Conservation (phyloP, 2,113 vertebrate species). For the Otocyon megalotis region DNA sequence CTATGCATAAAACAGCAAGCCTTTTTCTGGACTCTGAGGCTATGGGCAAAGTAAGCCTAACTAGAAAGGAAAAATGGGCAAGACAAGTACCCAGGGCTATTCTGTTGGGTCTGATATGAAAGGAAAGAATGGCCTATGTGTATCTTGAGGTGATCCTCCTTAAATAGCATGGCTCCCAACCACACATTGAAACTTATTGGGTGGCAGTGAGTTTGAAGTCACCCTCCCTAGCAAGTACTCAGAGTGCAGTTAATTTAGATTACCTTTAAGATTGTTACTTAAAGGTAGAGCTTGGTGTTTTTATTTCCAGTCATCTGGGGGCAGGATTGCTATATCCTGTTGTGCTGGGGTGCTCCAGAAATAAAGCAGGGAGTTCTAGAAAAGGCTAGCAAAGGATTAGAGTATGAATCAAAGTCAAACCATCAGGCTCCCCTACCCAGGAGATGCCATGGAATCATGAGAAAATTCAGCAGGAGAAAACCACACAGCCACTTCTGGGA, state of each 20-base stretch:
- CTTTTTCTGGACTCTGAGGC: neutral
- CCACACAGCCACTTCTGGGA: neutral
- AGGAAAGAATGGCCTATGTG: neutral
- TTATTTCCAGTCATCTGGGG: neutral
- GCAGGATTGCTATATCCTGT: neutral
- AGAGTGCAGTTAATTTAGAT: constrained; percentile 30
- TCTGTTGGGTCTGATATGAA: neutral
- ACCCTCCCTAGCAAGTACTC: neutral
- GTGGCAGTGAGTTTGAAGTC: constrained; percentile 24
- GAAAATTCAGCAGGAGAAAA: constrained; percentile 40
- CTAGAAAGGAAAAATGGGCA: neutral
- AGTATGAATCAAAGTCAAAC: constrained; percentile 38
- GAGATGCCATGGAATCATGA: constrained; percentile 38
- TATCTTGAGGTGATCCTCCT: neutral
- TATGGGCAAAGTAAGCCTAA: neutral
- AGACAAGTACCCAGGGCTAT: neutral
- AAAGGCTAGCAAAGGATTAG: neutral
- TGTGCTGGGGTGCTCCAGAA: neutral
- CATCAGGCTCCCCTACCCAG: neutral
- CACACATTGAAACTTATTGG: constrained; percentile 34
- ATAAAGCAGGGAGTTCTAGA: neutral
- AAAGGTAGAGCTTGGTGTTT: neutral
- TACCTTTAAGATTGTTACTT: too few relatives aligned
- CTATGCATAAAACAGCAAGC: neutral
- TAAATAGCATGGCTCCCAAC: neutral